A percentile compares a stretch with the other conserved stretches of the same genome.
Evolutionary conservation across 2,113 vertebrate species (phyloP).

Genomic region (Sylvietta virens): DNA sequence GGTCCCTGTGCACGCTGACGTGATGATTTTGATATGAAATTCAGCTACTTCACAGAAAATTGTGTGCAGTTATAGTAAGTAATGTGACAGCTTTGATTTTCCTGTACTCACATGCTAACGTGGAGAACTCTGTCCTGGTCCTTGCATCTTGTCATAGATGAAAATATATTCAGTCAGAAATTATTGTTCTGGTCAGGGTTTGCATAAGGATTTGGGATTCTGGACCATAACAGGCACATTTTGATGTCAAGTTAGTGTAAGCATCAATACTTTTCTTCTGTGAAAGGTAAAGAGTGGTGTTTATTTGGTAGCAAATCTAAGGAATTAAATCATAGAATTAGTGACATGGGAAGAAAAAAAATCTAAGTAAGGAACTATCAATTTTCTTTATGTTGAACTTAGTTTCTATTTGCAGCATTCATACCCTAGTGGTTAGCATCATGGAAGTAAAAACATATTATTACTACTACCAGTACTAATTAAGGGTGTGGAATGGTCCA

Average conservation of each 20-base stretch:
- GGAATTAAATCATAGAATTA: not conserved
- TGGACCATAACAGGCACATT: not conserved
- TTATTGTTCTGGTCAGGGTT: not conserved
- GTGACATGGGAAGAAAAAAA: not conserved
- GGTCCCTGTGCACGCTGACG: accelerated
- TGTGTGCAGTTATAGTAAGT: not conserved
- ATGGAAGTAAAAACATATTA: not conserved
- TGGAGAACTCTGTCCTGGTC: not conserved
- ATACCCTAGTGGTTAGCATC: not conserved
- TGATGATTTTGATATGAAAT: not conserved
- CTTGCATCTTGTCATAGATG: not conserved
- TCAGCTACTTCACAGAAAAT: not conserved
- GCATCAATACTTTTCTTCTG: not conserved
- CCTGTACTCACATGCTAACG: not conserved
- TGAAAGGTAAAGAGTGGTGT: not conserved
- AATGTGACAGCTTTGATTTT: not conserved
- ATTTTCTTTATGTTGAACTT: not conserved
- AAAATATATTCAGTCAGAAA: not conserved
- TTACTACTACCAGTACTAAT: not conserved
- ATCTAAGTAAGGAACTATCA: not conserved
- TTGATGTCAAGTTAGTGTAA: not conserved
- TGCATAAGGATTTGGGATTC: not conserved
- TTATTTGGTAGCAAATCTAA: not conserved
- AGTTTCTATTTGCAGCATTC: conserved; percentile 2
- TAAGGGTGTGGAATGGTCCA: not conserved